phyloP scores from a whole-genome alignment of 2,113 vertebrate genomes.

The Petroica traversi region DNA sequence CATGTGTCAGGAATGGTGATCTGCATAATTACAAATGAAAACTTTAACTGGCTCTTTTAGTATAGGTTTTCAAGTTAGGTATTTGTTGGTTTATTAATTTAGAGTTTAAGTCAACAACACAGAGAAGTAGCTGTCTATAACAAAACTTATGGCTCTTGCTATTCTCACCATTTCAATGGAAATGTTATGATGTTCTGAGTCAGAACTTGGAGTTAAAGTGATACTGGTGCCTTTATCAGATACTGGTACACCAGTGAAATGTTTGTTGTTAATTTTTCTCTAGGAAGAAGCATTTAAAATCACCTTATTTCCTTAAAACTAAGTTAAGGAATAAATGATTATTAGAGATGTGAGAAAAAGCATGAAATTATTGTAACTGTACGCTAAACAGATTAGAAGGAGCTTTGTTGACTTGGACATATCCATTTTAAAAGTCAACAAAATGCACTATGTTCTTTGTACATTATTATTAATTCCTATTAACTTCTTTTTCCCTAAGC shows the following conservation, averaged over 20 bases:
- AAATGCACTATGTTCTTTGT: neutral
- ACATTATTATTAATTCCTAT: neutral
- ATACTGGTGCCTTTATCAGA: neutral
- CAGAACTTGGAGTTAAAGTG: neutral
- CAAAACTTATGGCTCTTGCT: neutral
- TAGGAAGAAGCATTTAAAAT: neutral
- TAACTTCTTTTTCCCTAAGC: constrained; percentile 4
- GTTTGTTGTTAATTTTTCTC: neutral
- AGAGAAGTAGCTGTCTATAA: neutral
- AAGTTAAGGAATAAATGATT: neutral
- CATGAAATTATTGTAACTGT: neutral
- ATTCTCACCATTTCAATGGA: neutral
- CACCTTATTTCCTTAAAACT: neutral
- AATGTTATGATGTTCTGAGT: neutral
- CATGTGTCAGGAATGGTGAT: neutral
- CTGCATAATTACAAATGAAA: neutral
- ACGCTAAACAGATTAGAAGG: neutral
- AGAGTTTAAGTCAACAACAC: neutral
- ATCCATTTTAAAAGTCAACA: neutral
- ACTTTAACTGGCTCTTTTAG: neutral
- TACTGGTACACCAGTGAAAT: neutral
- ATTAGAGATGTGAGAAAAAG: neutral
- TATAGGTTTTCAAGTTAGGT: neutral
- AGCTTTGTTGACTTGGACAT: neutral
- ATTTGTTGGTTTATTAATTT: neutral